Base-by-base conservation (phyloP, 2,797 vertebrate genomes). In the Premnoplex brunnescens region DNA sequence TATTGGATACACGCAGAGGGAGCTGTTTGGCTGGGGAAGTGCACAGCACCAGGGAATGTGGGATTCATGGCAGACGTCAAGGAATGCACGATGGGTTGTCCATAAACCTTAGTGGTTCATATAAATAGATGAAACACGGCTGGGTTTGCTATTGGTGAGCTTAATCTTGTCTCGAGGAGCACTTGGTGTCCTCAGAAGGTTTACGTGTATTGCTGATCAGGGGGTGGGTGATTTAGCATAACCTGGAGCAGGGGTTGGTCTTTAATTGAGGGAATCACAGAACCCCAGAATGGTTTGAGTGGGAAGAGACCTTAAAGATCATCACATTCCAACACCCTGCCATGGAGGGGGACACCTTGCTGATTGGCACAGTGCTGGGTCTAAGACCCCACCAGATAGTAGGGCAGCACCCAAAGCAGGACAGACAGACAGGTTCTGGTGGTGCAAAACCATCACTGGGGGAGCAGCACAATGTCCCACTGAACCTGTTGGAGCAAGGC, bases 391-490 rank as follows among this genome's bases (percentile, higher is more conserved):
- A 8, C 36, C 23, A 8, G 16, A 7, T 51, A 41, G 75, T 17
- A 4, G 63, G 3, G 44, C 11, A 2, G n/a, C 17, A 16, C 59
- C 39, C 34, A 12, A 4, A 2, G 85, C 32, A 52, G 30, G 51
- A 60, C 48, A 12, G 4, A 37, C 51, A 16, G 54, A 32, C 44
- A 37, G 37, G 10, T 23, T 2, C 2, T 6, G 9, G 4, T 7
- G 51, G 14, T 30, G 37, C 32, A 22, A 68, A 71, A 48, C 2
- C 18, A 3, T 4, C 1, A 2, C 58, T 26, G 56, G 44, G 62
- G 6, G 12, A 72, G 49, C 41, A 27, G 66, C 7, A 1, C 5
- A 4, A 2, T 0, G 18, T 4, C 26, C 55, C 5, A 2, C 10
- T 44, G 56, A 3, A 28, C 2, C 67, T 32, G 39, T 28, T 6